Percentiles rank a stretch among this genome's conserved stretches.
Evolutionary conservation across 1,140 invertebrate genomes (phyloP).

Genomic region (Nephila pilipes): DNA sequence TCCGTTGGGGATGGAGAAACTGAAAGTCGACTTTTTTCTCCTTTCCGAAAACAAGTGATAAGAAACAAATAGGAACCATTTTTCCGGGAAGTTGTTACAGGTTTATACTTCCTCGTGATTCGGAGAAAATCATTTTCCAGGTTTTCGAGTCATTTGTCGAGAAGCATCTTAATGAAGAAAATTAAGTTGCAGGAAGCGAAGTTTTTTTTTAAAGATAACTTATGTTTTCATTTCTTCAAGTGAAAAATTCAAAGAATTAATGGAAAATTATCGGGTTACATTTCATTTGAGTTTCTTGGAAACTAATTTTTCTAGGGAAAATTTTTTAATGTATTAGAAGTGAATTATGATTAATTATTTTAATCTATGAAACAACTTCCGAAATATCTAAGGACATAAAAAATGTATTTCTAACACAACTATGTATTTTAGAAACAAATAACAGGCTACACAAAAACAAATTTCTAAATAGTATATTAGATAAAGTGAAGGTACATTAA

Average conservation of each 20-base stretch:
- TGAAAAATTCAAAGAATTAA: neutral
- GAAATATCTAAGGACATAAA: too few relatives aligned
- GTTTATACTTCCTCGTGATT: neutral
- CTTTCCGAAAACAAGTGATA: neutral
- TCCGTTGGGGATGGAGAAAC: neutral
- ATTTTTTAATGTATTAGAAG: too few relatives aligned
- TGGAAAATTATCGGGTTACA: too few relatives aligned
- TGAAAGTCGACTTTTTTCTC: neutral
- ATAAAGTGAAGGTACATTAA: too few relatives aligned
- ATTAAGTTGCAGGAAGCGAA: neutral
- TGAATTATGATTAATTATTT: too few relatives aligned
- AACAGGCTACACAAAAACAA: too few relatives aligned
- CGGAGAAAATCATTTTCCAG: neutral
- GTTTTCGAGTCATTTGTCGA: neutral
- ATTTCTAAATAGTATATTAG: too few relatives aligned
- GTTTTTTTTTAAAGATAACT: neutral
- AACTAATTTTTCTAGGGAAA: too few relatives aligned
- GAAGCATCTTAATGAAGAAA: neutral
- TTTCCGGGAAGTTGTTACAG: neutral
- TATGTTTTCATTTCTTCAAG: neutral
- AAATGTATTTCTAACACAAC: too few relatives aligned
- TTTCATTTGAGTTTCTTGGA: too few relatives aligned
- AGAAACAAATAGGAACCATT: neutral
- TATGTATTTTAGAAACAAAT: too few relatives aligned
- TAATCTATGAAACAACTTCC: too few relatives aligned